These are phyloP conservation scores for Shargacucullia verbasci DNA, from an alignment of 2,888 invertebrate species.

Conservation along the genomic window DNA sequence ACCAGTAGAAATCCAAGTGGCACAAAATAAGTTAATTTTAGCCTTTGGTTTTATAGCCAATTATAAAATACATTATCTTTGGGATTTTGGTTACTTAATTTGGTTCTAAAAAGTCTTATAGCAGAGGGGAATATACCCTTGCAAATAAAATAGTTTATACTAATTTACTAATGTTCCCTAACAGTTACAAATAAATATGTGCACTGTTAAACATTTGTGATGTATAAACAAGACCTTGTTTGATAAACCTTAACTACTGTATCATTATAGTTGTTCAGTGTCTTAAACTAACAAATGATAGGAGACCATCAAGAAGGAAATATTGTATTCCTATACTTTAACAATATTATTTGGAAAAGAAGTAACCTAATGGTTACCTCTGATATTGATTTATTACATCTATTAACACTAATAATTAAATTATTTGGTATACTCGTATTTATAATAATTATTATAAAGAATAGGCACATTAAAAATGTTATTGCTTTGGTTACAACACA, in stretches of 20 bases:
- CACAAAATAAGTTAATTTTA: constrained; percentile 73
- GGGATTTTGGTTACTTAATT: constrained; percentile 63
- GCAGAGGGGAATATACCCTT: constrained; percentile 38
- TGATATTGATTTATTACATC: constrained; percentile 47
- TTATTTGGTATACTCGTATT: constrained; percentile 81
- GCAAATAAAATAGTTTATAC: constrained; percentile 39
- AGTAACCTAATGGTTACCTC: constrained; percentile 40
- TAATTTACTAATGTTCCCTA: constrained; percentile 49
- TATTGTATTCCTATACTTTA: constrained; percentile 37
- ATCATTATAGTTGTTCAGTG: constrained; percentile 74
- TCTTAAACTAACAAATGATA: constrained; percentile 66
- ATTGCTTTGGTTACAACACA: constrained; percentile 88
- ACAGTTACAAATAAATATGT: constrained; percentile 61
- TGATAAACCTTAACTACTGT: constrained; percentile 52
- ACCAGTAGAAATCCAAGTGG: constrained; percentile 81
- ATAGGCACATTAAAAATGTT: constrained; percentile 85
- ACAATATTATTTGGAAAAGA: constrained; percentile 30
- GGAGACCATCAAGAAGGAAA: constrained; percentile 70
- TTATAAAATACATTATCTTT: constrained; percentile 68
- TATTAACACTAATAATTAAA: constrained; percentile 68
- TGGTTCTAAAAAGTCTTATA: constrained; percentile 54
- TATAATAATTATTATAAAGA: constrained; percentile 69
- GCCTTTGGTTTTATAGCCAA: constrained; percentile 85
- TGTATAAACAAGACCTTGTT: constrained; percentile 60
- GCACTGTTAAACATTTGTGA: constrained; percentile 68